These are phyloP conservation scores for Eupeodes luniger DNA, from an alignment of 2,888 invertebrate genomes.

Conservation along the genomic window DNA sequence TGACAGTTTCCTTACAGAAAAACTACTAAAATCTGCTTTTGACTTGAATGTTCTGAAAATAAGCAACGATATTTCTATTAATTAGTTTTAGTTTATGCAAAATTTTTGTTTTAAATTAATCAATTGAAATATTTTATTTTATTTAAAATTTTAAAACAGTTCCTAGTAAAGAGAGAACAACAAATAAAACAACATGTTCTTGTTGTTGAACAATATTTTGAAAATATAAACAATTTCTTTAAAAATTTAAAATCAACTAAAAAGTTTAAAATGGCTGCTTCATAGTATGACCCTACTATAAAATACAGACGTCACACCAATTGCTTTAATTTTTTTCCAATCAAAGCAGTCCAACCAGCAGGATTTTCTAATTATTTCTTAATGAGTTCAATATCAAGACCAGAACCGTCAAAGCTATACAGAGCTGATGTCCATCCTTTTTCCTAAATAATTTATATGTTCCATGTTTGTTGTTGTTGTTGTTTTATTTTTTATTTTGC, in stretches of 20 bases:
- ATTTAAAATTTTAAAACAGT: no score
- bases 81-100: no score
- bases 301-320: not conserved
- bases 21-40: no score
- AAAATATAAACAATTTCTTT: not conserved
- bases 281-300: not conserved
- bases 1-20: no score
- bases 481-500: slow-evolving; percentile 1
- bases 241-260: not conserved
- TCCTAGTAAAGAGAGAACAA: not conserved
- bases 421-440: slow-evolving; percentile 36
- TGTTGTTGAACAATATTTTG: not conserved
- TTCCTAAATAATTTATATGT: slow-evolving; percentile 75
- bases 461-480: slow-evolving; percentile 6
- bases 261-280: not conserved
- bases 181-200: not conserved
- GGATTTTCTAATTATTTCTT: slow-evolving; percentile 76
- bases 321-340: slow-evolving; percentile 42
- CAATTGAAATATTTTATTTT: no score
- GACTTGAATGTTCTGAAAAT: no score
- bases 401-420: slow-evolving; percentile 58
- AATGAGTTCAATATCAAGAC: slow-evolving; percentile 73
- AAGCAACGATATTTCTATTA: no score
- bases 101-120: no score
- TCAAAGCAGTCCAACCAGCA: slow-evolving; percentile 50